Evolutionary conservation across 1,140 invertebrate genomes (phyloP).

Genomic region (Papilio glaucus): DNA sequence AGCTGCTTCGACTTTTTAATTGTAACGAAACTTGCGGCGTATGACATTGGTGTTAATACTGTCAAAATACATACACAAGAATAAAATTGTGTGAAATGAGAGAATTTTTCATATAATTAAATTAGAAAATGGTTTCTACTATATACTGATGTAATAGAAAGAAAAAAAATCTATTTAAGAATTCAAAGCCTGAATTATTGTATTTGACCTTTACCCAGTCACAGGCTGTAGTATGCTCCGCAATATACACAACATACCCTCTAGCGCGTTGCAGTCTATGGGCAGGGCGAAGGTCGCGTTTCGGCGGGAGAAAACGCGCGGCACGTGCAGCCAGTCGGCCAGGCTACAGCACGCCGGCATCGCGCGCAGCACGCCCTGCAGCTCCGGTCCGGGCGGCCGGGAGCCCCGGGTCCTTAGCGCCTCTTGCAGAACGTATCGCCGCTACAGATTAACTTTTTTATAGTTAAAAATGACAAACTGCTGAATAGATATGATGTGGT

Average conservation of each 20-base stretch:
- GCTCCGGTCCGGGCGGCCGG: conserved; percentile 67
- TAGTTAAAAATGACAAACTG: neutral
- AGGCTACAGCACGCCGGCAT: conserved; percentile 71
- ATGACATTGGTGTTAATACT: conserved; percentile 85
- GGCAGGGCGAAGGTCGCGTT: conserved; percentile 87
- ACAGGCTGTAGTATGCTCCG: too few species aligned
- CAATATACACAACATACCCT: conserved; percentile 80
- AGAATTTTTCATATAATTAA: too few species aligned
- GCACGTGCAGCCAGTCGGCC: conserved; percentile 84
- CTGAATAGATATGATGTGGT: neutral
- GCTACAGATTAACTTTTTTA: conserved; percentile 47
- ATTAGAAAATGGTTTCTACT: too few species aligned
- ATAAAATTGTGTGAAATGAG: too few species aligned
- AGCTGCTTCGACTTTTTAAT: conserved; percentile 86
- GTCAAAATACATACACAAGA: conserved; percentile 41
- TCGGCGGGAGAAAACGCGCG: conserved; percentile 86
- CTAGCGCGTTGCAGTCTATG: conserved; percentile 84
- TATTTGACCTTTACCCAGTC: too few species aligned
- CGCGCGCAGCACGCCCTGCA: conserved; percentile 63
- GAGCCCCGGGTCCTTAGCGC: conserved; percentile 83
- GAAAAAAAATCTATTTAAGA: neutral
- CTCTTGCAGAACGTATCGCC: conserved; percentile 86
- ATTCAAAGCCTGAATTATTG: too few species aligned
- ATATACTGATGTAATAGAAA: too few species aligned
- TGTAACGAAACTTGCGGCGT: conserved; percentile 85